Conservation (phyloP, 2,888 invertebrate genomes). For the Vannuccia rotundouncinata region DNA sequence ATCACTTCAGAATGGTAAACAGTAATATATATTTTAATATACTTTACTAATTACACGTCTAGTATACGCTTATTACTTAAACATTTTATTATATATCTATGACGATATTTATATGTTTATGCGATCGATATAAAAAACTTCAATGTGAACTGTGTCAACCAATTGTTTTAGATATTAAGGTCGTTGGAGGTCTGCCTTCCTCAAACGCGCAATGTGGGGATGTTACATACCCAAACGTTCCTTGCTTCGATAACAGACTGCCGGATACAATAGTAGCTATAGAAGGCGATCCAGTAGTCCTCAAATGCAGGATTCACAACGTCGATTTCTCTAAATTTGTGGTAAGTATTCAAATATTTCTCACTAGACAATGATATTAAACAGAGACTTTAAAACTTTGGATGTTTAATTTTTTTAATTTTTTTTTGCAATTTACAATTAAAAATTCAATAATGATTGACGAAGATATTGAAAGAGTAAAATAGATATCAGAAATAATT, state of each 20-base stretch:
- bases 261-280: neutral
- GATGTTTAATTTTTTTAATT: too few species aligned
- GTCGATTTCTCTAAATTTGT: conserved; percentile 8
- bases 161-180: neutral
- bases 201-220: neutral
- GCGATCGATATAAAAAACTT: too few species aligned
- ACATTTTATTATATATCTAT: neutral
- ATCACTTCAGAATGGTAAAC: neutral
- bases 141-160: neutral
- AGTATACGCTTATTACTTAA: neutral
- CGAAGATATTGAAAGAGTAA: too few species aligned
- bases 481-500: too few species aligned
- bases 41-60: too few species aligned
- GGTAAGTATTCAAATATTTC: too few species aligned
- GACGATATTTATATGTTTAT: neutral
- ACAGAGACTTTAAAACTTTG: too few species aligned
- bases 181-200: neutral
- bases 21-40: too few species aligned
- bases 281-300: neutral
- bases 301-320: neutral
- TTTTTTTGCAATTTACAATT: too few species aligned
- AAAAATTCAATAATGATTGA: too few species aligned
- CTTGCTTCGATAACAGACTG: neutral
- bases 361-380: too few species aligned
- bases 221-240: neutral